Conservation (phyloP, 2,888 invertebrate genomes). For the Tenthredo mesomela region DNA sequence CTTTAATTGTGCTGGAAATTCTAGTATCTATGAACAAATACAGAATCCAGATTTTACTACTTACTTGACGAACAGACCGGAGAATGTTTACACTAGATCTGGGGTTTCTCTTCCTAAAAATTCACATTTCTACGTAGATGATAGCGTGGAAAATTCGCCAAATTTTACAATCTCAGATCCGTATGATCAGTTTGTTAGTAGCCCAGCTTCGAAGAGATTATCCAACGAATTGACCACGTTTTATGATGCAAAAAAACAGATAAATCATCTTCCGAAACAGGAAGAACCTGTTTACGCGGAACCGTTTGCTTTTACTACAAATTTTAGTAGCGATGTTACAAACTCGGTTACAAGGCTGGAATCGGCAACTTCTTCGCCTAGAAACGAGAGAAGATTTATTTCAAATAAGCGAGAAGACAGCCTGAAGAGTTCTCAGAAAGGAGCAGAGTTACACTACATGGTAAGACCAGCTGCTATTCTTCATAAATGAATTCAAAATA, state of each 20-base stretch:
- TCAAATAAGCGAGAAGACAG: conserved; percentile 59
- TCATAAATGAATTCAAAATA: neutral
- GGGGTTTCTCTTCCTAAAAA: conserved; percentile 54
- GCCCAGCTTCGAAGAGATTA: conserved; percentile 58
- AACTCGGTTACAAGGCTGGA: conserved; percentile 58
- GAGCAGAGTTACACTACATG: conserved; percentile 78
- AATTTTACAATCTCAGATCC: conserved; percentile 46
- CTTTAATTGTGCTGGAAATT: conserved; percentile 69
- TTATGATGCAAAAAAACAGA: conserved; percentile 56
- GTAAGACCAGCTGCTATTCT: conserved; percentile 70
- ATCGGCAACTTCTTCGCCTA: conserved; percentile 53
- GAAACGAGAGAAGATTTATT: conserved; percentile 53
- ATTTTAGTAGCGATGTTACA: conserved; percentile 61
- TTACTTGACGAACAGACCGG: conserved; percentile 55
- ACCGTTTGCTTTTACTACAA: conserved; percentile 76
- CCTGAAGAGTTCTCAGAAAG: conserved; percentile 54
- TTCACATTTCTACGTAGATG: conserved; percentile 51
- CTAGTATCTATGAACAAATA: conserved; percentile 62
- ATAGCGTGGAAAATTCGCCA: conserved; percentile 26
- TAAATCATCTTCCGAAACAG: conserved; percentile 58
- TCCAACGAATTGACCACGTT: conserved; percentile 60
- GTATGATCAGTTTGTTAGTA: conserved; percentile 54
- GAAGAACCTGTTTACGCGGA: conserved; percentile 84
- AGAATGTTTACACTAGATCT: conserved; percentile 56
- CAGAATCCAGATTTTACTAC: conserved; percentile 59